These are phyloP conservation scores for Palaemon carinicauda DNA, from an alignment of 1,140 invertebrate genomes.

Conservation along the genomic window DNA sequence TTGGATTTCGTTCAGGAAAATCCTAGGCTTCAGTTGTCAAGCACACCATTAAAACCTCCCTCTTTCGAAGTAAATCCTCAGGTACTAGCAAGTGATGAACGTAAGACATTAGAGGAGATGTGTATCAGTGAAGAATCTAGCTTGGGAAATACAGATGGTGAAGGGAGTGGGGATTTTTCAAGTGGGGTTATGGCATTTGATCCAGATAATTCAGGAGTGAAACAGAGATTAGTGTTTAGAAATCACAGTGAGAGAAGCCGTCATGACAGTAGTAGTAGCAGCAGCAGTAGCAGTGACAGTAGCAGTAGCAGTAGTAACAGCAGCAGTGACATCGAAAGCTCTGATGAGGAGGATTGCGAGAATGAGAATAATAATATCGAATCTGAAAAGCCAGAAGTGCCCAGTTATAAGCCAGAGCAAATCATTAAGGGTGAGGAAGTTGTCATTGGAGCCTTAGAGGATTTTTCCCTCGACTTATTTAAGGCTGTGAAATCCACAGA, in stretches of 20 bases:
- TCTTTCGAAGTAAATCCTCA: no score
- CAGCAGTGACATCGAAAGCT: background rate
- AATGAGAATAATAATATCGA: background rate
- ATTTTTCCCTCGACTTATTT: conserved; percentile 49
- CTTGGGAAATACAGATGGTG: background rate
- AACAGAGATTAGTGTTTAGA: conserved; percentile 12
- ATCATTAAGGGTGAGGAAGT: conserved; percentile 45
- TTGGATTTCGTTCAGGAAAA: conserved; percentile 16
- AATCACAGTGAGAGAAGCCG: background rate
- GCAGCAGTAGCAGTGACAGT: background rate
- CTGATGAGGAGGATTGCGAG: no score
- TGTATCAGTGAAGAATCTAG: background rate
- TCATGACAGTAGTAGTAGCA: background rate
- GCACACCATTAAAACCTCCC: conserved; percentile 32
- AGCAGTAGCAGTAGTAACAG: background rate
- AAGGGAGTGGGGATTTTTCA: background rate
- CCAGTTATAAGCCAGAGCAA: conserved; percentile 43
- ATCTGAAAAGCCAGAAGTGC: background rate
- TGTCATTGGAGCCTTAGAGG: conserved; percentile 48
- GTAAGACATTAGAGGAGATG: background rate
- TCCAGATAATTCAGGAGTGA: background rate
- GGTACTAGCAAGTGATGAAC: background rate
- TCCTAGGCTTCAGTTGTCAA: conserved; percentile 4
- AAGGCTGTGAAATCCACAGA: conserved; percentile 40
- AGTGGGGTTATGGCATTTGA: background rate